A percentile compares a stretch with the other conserved stretches of the same genome.
Evolutionary conservation across 2,797 vertebrate species (phyloP).

Genomic region (Gymnopithys bicolor): DNA sequence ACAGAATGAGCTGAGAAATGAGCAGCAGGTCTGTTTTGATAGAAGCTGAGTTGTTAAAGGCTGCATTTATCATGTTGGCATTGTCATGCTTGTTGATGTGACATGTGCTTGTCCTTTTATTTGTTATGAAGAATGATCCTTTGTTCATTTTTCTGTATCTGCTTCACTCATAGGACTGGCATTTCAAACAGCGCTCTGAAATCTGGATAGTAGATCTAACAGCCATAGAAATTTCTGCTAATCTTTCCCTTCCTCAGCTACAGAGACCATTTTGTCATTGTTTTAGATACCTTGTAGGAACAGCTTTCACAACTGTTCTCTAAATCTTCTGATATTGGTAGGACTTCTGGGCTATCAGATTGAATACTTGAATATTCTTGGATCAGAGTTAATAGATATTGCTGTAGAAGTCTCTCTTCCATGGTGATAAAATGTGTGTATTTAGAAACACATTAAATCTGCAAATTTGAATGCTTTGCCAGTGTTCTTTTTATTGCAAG

Average conservation of each 20-base stretch:
- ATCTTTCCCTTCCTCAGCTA: not conserved
- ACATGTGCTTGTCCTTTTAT: not conserved
- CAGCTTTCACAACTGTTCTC: constrained; percentile 30
- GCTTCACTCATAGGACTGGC: not conserved
- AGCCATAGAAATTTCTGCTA: not conserved
- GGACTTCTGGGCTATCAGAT: constrained; percentile 3
- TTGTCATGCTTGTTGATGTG: not conserved
- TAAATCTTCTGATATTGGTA: not conserved
- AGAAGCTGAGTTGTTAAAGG: not conserved
- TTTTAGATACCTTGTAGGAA: not conserved
- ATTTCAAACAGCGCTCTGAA: not conserved
- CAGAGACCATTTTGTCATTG: not conserved
- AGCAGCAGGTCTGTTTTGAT: not conserved
- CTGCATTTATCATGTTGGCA: not conserved
- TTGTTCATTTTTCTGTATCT: not conserved
- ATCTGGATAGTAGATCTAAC: not conserved
- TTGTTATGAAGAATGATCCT: not conserved
- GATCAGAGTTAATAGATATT: not conserved
- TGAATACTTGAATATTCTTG: not conserved
- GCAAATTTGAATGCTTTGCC: constrained; percentile 61
- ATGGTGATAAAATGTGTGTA: constrained; percentile 57
- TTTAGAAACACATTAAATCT: constrained; percentile 70
- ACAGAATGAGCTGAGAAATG: not conserved
- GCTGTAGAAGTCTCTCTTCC: not conserved
- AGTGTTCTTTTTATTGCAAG: constrained; percentile 69